These are phyloP conservation scores for Apodemus sylvaticus DNA, from an alignment of 2,113 vertebrate species.

Conservation along the genomic window DNA sequence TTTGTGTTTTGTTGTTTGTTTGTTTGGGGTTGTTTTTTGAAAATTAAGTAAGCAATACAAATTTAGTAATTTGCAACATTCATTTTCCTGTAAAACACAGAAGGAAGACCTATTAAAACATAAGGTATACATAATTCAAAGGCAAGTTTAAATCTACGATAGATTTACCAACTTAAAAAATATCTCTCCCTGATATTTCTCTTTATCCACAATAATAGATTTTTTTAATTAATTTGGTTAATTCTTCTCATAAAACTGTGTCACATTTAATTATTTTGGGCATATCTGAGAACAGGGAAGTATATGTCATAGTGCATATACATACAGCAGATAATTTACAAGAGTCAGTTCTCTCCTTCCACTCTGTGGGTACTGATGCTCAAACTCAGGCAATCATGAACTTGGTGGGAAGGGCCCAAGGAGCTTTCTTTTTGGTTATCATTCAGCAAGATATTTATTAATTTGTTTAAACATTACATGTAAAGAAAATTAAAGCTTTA, in stretches of 20 bases:
- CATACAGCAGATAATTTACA: too few relatives aligned
- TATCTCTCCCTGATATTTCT: not conserved
- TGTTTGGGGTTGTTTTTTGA: too few relatives aligned
- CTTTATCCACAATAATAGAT: not conserved
- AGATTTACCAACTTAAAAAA: conserved; percentile 16
- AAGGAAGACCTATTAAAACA: not conserved
- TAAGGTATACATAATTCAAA: not conserved
- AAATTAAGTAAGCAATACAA: not conserved
- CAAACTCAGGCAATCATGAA: too few relatives aligned
- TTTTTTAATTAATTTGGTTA: conserved; percentile 12
- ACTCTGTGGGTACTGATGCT: too few relatives aligned
- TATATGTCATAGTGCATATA: not conserved
- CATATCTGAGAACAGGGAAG: not conserved
- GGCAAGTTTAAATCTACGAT: not conserved
- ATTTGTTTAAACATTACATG: not conserved
- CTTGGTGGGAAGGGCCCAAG: fast-evolving
- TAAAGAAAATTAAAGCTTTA: not conserved
- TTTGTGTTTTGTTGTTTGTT: not conserved
- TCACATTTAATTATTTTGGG: not conserved
- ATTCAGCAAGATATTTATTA: not conserved
- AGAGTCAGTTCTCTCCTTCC: not conserved
- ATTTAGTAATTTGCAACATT: not conserved
- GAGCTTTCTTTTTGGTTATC: not conserved
- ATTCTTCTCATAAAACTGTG: not conserved
- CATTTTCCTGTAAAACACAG: not conserved